Evolutionary conservation across 2,888 invertebrate genomes (phyloP), one percentile per base, ranked within the genome.

Genomic region (Sinopyrophorus schimmeli): DNA sequence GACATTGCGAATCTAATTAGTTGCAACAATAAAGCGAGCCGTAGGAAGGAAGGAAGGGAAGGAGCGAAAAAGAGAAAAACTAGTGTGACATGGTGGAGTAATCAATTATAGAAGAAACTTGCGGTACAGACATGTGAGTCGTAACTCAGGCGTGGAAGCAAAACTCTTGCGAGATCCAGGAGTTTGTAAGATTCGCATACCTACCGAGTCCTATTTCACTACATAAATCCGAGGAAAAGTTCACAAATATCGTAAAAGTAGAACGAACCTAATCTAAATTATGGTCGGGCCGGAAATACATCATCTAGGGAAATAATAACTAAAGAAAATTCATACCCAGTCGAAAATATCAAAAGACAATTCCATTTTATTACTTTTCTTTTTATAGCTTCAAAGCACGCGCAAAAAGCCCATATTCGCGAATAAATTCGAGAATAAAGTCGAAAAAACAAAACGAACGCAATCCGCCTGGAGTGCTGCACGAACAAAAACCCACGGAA

Each of bases 351-450:
- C 55, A 55, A 55, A 55, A 55, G 55, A 54, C 55, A 55, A 55
- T 55, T 54, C 47, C 39, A 38, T 57, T 58, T 57, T 58, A 58
- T 58, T 54, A 57, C 58, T 52, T 56, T 57, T 44, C 57, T 52
- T 57, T 59, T 60, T 59, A 59, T 53, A 42, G 49, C 48, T 51
- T 41, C 55, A 51, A 48, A 60, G 55, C 55, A 53, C 54, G 48
- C 49, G 54, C 53, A 58, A 58, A 52, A 57, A 53, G 49, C 44
- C 39, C 49, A 43, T 39, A 44, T 38, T 43, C 30, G 18, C 24
- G 44, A 41, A 38, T 35, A 42, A 52, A 47, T 39, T 47, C 28
- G 18, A 34, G 47, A 47, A 48, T 51, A 47, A 54, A 51, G 30
- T 37, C 32, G 49, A 41, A 49, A 46, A 39, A 53, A 43, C 41